phyloP scores from a whole-genome alignment of 2,797 vertebrate species.

The Acomys russatus region DNA sequence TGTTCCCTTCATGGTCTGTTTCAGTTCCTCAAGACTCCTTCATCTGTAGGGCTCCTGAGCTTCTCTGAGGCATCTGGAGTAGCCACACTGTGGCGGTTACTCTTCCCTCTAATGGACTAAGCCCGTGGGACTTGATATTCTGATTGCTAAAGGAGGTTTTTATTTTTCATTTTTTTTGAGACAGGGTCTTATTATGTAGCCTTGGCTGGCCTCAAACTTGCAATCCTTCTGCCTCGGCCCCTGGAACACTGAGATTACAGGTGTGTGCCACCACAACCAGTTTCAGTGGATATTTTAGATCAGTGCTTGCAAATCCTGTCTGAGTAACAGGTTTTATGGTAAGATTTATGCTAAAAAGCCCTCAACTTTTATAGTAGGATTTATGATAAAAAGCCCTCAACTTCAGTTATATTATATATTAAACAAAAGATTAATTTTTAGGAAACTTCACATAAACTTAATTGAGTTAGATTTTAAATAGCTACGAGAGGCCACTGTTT shows the following conservation, averaged over 20 bases:
- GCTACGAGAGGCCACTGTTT: conserved; percentile 11
- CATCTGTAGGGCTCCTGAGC: conserved; percentile 2
- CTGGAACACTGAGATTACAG: not conserved
- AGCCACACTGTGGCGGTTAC: not conserved
- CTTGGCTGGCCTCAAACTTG: not conserved
- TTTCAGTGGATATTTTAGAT: conserved; percentile 47
- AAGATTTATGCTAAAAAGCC: conserved; percentile 6
- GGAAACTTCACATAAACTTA: conserved; percentile 38
- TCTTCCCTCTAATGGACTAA: conserved; percentile 7
- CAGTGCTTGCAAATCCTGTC: not conserved
- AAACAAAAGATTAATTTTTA: conserved; percentile 4
- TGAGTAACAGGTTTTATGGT: conserved; percentile 54
- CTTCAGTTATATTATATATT: conserved; percentile 10
- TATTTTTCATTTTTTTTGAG: not conserved
- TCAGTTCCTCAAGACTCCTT: not conserved
- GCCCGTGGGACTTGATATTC: conserved; percentile 11
- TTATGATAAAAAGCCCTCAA: not conserved
- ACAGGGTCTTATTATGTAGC: not conserved
- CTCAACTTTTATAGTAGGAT: conserved; percentile 38
- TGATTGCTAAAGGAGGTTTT: conserved; percentile 32
- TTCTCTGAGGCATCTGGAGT: conserved; percentile 22
- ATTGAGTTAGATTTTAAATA: conserved; percentile 45
- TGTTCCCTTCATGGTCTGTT: not conserved
- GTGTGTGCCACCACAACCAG: not conserved
- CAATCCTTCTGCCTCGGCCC: not conserved